Conservation (phyloP, 2,888 invertebrate genomes). For the Mesorhabditis belari region DNA sequence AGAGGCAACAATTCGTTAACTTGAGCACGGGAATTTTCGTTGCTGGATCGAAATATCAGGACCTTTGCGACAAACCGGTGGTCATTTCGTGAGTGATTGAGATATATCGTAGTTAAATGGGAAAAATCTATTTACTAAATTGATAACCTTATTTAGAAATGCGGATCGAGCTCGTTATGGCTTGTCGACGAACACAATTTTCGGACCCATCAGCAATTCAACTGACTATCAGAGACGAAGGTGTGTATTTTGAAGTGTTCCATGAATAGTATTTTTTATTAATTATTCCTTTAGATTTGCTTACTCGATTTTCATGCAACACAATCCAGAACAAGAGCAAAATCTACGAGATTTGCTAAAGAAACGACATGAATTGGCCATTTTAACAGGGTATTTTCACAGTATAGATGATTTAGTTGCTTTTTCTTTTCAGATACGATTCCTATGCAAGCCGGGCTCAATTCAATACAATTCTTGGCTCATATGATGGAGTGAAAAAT, state of each 20-base stretch:
- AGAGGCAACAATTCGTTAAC: conserved; percentile 19
- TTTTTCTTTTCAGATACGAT: conserved; percentile 60
- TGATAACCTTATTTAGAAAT: not conserved
- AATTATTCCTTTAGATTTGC: not conserved
- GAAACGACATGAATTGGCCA: conserved; percentile 73
- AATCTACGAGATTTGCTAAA: conserved; percentile 60
- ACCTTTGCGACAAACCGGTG: conserved; percentile 25
- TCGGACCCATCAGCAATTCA: not conserved
- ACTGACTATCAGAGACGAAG: not conserved
- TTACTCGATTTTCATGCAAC: conserved; percentile 27
- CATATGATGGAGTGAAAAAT: conserved; percentile 41
- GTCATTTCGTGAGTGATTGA: conserved; percentile 12
- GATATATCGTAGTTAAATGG: too few species aligned
- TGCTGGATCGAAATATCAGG: conserved; percentile 48
- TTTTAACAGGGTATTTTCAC: conserved; percentile 67
- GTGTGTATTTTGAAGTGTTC: too few species aligned
- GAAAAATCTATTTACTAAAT: not conserved
- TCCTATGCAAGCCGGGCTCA: conserved; percentile 83
- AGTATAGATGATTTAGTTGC: not conserved
- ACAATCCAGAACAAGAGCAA: conserved; percentile 28
- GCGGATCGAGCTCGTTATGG: not conserved
- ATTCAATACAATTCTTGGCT: conserved; percentile 68
- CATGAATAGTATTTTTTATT: not conserved
- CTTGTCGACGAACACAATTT: not conserved
- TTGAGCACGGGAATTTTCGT: conserved; percentile 23